Evolutionary conservation across 2,797 vertebrate species (phyloP).

Genomic region (Anabacerthia variegaticeps): DNA sequence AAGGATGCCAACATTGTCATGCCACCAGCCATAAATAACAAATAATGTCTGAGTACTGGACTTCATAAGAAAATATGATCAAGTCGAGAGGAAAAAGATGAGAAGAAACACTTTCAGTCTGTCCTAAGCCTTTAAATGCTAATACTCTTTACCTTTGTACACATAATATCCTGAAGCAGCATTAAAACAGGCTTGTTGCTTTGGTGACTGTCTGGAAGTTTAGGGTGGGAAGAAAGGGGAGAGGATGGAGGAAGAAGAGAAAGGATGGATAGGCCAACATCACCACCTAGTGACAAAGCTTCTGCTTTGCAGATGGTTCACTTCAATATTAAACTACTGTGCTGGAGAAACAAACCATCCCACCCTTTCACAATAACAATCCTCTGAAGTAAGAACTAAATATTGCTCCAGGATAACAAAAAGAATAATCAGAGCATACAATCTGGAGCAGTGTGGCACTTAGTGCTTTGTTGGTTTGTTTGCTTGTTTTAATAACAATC

Average conservation of each 20-base stretch:
- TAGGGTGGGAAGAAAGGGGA: accelerated
- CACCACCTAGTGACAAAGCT: constrained; percentile 71
- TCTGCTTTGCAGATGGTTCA: not conserved
- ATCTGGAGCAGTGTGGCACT: not conserved
- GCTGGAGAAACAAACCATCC: not conserved
- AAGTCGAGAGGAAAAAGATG: not conserved
- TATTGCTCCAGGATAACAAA: not conserved
- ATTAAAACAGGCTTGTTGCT: not conserved
- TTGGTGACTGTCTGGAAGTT: accelerated
- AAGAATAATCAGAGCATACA: not conserved
- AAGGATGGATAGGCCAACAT: not conserved
- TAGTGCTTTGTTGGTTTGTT: accelerated
- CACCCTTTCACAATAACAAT: not conserved
- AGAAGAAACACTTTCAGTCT: not conserved
- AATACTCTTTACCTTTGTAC: not conserved
- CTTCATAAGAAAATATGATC: not conserved
- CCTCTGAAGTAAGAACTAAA: not conserved
- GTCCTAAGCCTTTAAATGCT: not conserved
- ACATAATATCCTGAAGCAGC: not conserved
- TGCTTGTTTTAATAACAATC: not conserved
- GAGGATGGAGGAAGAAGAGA: not conserved
- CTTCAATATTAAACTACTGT: accelerated
- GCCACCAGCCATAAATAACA: not conserved
- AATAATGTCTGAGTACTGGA: not conserved
- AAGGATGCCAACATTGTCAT: not conserved